Base-by-base conservation (phyloP, 2,888 invertebrate species). In the Blera fallax region DNA sequence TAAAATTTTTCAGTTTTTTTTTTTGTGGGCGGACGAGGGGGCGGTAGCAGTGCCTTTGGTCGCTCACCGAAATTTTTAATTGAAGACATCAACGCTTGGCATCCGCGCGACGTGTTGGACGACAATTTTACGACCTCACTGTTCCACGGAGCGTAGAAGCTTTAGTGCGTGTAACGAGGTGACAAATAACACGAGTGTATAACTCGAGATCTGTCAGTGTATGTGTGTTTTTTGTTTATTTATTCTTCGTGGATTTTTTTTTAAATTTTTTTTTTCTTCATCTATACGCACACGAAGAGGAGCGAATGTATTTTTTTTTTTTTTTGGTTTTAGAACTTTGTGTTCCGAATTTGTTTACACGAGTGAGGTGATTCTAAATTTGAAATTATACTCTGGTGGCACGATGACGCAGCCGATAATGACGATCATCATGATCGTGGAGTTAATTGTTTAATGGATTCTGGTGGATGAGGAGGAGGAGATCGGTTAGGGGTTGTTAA, bases 31-130 rank as follows among this genome's bases (percentile, higher is more conserved):
- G 58, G 43, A 10, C 37, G 11, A 8, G 8, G 34, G 29, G 34
- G 27, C 2, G 56, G 50, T 3, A 37, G 37, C 3, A 10, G 11
- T 34, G 54, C 24, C 0, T 56, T 37, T 58, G 50, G 64, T 62
- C 67, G 67, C 76, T 52, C 50, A 78, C 64, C 79, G 67, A 76
- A 80, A 69, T n/a, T 18, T 88, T 90, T 91, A 91, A 91, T 91
- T 91, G 91, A 91, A 91, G 90, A 90, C 91, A 91, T 91, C 91
- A 91, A 91, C 87, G 88, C 88, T 88, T 87, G 85, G 87, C 73
- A 72, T 65, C 45, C 58, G 64, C 2, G 40, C 79, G 52, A 85
- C 76, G 80, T 80, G 85, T 80, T 67, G 85, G 80, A 85, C 85
- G 85, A 85, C 85, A 85, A 85, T 85, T 85, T 85, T 80, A 85